These are phyloP conservation scores for Micromesistius poutassou DNA, from an alignment of 2,797 vertebrate genomes.

Conservation along the genomic window DNA sequence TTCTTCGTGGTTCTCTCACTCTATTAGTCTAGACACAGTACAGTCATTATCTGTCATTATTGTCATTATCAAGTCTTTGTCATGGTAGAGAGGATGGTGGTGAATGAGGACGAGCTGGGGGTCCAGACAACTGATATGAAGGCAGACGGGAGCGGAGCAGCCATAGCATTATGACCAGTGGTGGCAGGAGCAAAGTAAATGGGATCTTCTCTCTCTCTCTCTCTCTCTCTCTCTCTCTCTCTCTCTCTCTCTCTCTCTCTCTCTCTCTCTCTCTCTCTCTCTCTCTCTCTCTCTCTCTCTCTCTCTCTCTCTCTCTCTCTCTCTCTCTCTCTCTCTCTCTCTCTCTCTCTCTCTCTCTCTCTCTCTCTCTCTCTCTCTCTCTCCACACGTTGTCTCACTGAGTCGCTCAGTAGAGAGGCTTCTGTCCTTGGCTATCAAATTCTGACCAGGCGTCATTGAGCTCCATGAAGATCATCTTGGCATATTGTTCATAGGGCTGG, in stretches of 20 bases:
- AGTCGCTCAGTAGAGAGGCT: constrained; percentile 85
- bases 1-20: background rate
- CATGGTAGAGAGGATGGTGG: background rate
- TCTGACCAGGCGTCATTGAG: constrained; percentile 99
- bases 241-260: constrained; percentile 34
- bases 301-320: constrained; percentile 49
- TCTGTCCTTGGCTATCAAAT: constrained; percentile 99
- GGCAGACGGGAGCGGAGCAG: constrained; percentile 54
- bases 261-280: constrained; percentile 49
- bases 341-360: constrained; percentile 15
- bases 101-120: background rate
- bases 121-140: constrained; percentile 55
- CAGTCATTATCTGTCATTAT: background rate
- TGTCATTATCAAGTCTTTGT: background rate
- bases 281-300: constrained; percentile 17
- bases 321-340: constrained; percentile 30
- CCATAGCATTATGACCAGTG: background rate
- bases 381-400: constrained; percentile 20
- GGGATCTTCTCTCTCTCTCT: constrained; percentile 35
- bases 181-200: background rate
- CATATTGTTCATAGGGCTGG: constrained; percentile 98
- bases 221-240: constrained; percentile 36
- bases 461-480: constrained; percentile 99
- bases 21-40: background rate
- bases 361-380: constrained; percentile 50